Conservation (phyloP, 2,888 invertebrate species). For the Euproctis similis region DNA sequence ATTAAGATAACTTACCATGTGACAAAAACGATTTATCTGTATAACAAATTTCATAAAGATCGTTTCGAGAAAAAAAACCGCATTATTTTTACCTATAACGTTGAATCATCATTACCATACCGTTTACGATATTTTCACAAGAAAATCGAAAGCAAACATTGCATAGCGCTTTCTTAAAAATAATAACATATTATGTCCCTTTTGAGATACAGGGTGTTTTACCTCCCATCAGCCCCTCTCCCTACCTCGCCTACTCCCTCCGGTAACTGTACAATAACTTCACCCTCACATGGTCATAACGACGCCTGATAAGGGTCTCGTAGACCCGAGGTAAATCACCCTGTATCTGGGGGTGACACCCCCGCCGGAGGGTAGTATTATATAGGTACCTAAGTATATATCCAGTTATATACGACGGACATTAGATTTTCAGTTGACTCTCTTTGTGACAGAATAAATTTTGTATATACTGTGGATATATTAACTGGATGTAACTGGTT, state of each 20-base stretch:
- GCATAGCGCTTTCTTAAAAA: conserved; percentile 47
- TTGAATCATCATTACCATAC: conserved; percentile 3
- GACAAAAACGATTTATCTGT: no score
- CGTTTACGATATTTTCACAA: conserved; percentile 17
- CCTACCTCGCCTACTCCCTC: conserved; percentile 23
- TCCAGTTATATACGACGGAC: conserved; percentile 43
- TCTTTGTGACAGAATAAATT: conserved; percentile 3
- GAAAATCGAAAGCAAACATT: conserved; percentile 53
- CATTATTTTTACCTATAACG: no score
- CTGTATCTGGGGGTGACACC: conserved; percentile 65
- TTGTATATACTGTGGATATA: no score
- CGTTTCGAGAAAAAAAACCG: no score
- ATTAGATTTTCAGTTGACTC: conserved; percentile 26
- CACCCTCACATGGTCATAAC: conserved; percentile 76
- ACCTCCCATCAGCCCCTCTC: no score
- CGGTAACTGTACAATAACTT: conserved; percentile 54
- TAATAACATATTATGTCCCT: conserved; percentile 71
- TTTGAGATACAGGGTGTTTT: conserved; percentile 37
- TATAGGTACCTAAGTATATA: conserved; percentile 31
- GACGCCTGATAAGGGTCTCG: conserved; percentile 71
- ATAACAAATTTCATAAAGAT: no score
- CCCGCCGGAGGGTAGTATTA: conserved; percentile 39
- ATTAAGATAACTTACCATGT: no score
- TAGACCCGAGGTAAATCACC: conserved; percentile 71
- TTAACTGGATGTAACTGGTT: no score